phyloP scores from a whole-genome alignment of 2,113 vertebrate genomes.

The Pluvianellus socialis region DNA sequence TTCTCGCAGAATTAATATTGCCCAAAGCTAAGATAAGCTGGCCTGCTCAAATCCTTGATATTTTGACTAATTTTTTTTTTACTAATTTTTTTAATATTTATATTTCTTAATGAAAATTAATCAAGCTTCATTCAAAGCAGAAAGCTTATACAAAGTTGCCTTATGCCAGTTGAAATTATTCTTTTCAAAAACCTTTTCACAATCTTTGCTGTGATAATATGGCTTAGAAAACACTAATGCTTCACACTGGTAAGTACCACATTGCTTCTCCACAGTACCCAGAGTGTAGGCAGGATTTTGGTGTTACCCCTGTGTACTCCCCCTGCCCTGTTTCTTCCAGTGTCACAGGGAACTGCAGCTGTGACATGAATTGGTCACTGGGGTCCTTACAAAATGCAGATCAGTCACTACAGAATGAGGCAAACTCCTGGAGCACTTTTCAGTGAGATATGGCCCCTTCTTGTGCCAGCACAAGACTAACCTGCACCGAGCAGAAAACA shows the following conservation, averaged over 20 bases:
- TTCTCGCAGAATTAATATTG: background rate
- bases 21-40: background rate
- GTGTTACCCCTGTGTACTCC: background rate
- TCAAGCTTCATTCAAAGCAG: background rate
- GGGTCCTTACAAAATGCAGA: background rate
- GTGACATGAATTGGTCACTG: background rate
- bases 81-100: background rate
- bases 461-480: background rate
- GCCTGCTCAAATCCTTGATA: background rate
- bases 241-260: background rate
- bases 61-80: background rate
- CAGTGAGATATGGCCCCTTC: background rate
- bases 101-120: background rate
- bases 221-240: background rate
- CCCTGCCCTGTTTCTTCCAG: background rate
- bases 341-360: background rate
- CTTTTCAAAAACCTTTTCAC: background rate
- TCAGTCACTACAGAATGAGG: background rate
- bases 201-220: background rate
- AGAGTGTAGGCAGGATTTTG: background rate
- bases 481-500: accelerated
- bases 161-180: background rate
- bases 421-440: background rate
- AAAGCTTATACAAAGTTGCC: background rate
- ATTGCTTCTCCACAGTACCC: background rate